Evolutionary conservation across 2,797 vertebrate genomes (phyloP), one percentile per base, ranked within the genome.

Genomic region (Enteromius thamalakanensis): DNA sequence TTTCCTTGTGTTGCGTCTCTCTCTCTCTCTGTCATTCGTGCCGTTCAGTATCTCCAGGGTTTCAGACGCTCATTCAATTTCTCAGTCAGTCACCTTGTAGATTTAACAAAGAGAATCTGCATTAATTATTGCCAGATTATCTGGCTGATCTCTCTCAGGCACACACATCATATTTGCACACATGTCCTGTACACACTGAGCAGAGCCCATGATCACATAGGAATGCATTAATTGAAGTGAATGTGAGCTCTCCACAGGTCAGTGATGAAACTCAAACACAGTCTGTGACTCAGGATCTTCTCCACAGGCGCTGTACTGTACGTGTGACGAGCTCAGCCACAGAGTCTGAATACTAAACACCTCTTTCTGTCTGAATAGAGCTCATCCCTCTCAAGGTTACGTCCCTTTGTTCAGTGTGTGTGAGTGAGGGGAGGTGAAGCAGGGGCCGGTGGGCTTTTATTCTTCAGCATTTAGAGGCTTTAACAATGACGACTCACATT

Each of bases 61-160:
- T 89, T 91, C 89, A 92, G 92, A 82, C 90, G 89, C 89, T 90
- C 91, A 93, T 92, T 94, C 90, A 94, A 90, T 90, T 90, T 91
- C 90, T 89, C 90, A 90, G 88, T 93, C 91, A 82, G 90, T 85
- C 51, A 84, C 89, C 89, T 92, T 94, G 93, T 94, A 87, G 87
- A 89, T 90, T 81, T 82, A 64, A 89, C 87, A 93, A 92, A 93
- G 93, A 92, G 90, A 92, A 91, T 92, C 91, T 93, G 92, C 93
- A 94, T 95, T 88, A 89, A 94, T 94, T 94, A 94, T 87, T 86
- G 90, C 84, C 87, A 55, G 91, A 91, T 90, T 90, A 87, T 86
- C 77, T 78, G 87, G 87, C 86, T 86, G 86, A 91, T 89, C 86
- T 67, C n/a, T 67, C 55, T 32, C 32, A 2, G 2, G 74, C 67